A percentile compares a stretch with the other conserved stretches of the same genome.
Evolutionary conservation across 2,888 invertebrate species (phyloP).

Genomic region (Ashinkailepas kermadecensis): DNA sequence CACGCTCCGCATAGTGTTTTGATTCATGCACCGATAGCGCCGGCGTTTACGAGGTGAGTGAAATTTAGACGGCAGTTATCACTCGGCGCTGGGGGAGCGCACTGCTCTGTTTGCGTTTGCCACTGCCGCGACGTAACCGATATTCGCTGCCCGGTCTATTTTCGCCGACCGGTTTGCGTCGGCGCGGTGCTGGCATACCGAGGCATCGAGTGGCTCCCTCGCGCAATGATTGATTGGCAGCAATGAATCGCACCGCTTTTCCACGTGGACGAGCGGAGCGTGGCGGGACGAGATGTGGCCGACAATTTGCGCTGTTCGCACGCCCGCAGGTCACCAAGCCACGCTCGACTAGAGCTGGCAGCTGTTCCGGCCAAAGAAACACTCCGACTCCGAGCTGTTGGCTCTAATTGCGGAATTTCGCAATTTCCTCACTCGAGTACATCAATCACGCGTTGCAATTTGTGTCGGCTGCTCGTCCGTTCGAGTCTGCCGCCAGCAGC

Average conservation of each 20-base stretch:
- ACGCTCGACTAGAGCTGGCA: background rate
- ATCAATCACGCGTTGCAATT: background rate
- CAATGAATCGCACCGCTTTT: background rate
- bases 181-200: background rate
- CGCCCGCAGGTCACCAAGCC: no score
- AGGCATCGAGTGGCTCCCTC: background rate
- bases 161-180: background rate
- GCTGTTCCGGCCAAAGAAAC: background rate
- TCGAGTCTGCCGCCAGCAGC: background rate
- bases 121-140: background rate
- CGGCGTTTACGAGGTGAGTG: constrained; percentile 5
- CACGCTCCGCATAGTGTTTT: background rate
- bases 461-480: background rate
- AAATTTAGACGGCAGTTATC: background rate
- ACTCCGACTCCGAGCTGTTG: background rate
- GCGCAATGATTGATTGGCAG: background rate
- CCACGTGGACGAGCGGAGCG: background rate
- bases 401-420: background rate
- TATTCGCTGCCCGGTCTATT: background rate
- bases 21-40: background rate
- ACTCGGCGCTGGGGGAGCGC: background rate
- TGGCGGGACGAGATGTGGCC: background rate
- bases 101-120: background rate
- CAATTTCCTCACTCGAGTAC: background rate
- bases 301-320: no score